Evolutionary conservation across 2,888 invertebrate genomes (phyloP).

Genomic region (Elmis aenea): DNA sequence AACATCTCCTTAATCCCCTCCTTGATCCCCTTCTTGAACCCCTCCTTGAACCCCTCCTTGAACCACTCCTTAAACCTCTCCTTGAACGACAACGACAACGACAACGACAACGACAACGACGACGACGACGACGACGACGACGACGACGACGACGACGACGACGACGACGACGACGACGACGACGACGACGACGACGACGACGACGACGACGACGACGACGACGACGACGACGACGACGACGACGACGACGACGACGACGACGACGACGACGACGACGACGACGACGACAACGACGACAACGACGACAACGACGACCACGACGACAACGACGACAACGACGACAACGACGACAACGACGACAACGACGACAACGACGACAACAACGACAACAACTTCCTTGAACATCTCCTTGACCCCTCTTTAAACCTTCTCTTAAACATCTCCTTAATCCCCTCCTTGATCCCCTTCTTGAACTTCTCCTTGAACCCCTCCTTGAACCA

Average conservation of each 20-base stretch:
- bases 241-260: conserved; percentile 10
- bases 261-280: conserved; percentile 8
- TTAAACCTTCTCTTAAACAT: neutral
- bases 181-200: conserved; percentile 6
- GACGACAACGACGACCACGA: conserved; percentile 7
- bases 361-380: conserved; percentile 8
- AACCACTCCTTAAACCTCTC: no score
- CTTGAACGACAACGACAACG: no score
- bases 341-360: conserved; percentile 7
- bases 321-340: conserved; percentile 7
- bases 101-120: no score
- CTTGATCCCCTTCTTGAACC: conserved; percentile 4
- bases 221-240: no score
- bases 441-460: no score
- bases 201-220: conserved; percentile 8
- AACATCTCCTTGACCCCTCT: no score
- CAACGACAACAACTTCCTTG: no score
- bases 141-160: conserved; percentile 4
- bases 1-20: conserved; percentile 3
- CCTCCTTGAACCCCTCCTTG: no score
- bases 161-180: conserved; percentile 1
- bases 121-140: conserved; percentile 7
- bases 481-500: no score
- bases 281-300: conserved; percentile 10
- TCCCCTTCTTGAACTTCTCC: no score